Base-by-base conservation (phyloP, 2,113 vertebrate genomes). In the Eurypyga helias region DNA sequence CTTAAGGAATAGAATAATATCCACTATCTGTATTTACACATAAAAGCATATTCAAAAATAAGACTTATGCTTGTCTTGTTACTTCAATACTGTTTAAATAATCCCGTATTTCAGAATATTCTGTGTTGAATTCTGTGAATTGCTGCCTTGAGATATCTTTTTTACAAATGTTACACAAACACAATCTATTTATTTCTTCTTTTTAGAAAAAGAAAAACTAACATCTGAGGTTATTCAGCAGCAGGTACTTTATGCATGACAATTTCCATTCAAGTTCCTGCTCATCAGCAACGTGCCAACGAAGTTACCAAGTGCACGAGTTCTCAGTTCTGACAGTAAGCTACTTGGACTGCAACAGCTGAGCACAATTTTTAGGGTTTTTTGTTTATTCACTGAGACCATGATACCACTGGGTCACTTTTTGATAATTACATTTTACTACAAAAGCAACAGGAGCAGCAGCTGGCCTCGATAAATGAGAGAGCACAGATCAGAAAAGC, bases 391-490 rank as follows among this genome's bases (percentile, higher is more conserved):
- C 51, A 75, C 70, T 57, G 60, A 94, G 51, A 51, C 31, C 58
- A 51, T 6, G 28, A 92, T 45, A 64, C 73, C 34, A 73, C 3
- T 13, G 41, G 82, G 90, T 69, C 66, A 80, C 58, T 86, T 82
- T 92, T 77, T 67, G 25, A 62, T 83, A 78, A 60, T 82, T 75
- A 10, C 31, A 55, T 73, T 90, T 93, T 62, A 87, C 58, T 73
- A 46, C 7, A 72, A 70, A 85, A 95, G 78, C 69, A 84, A 82
- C 38, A 87, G 46, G 10, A 92, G 31, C 70, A 84, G 67, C 71
- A 94, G 83, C 48, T 96, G 92, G 77, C 77, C 93, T 93, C 73
- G 4, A 62, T 80, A 89, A 89, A 78, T 38, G 54, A 87, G 23
- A 6, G 28, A 94, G 64, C 73, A 93, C n/a, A 90, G 86, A 88